Base-by-base conservation (phyloP, 2,113 vertebrate species). In the Muscicapa adusta region DNA sequence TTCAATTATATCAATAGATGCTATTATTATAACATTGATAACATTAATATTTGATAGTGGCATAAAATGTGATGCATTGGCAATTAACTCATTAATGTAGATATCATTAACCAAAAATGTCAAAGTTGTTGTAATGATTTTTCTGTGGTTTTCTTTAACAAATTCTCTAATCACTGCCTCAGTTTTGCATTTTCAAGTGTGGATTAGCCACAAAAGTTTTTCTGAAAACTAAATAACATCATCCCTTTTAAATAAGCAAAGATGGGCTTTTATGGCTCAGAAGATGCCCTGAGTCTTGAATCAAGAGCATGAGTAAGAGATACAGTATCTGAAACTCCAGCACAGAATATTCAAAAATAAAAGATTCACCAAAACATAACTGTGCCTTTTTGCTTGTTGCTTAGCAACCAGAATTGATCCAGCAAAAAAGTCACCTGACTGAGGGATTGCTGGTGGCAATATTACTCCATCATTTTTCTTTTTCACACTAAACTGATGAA, bases 381-480 rank as follows among this genome's bases (percentile, higher is more conserved):
- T 4, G 85, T 96, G 93, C 86, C 95, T 93, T 81, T 94, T 83
- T 93, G 92, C 97, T 94, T 97, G 98, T 98, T 98, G 98, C 98
- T 96, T 98, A 94, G 98, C 98, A 98, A 98, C 98, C 94, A 94
- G 96, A 96, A 98, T 98, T 98, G 98, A 98, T 98, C 97, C 86
- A 88, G 96, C 91, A 97, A 97, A 97, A 97, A 96, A 96, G 92
- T 97, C 97, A 98, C 97, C 96, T 98, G 98, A 98, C 97, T 97
- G 96, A 97, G 91, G 97, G 97, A 98, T 98, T 96, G 98, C 98
- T 98, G 79, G 96, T 98, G 97, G 98, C 98, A 94, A 97, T 97
- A 97, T 97, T 97, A 97, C 97, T 96, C 96, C 96, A 97, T 98
- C 97, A 97, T 98, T 98, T 98, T 97, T 98, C 97, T 98, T 97